phyloP scores from a whole-genome alignment of 1,140 invertebrate genomes.

The Hestina assimilis region DNA sequence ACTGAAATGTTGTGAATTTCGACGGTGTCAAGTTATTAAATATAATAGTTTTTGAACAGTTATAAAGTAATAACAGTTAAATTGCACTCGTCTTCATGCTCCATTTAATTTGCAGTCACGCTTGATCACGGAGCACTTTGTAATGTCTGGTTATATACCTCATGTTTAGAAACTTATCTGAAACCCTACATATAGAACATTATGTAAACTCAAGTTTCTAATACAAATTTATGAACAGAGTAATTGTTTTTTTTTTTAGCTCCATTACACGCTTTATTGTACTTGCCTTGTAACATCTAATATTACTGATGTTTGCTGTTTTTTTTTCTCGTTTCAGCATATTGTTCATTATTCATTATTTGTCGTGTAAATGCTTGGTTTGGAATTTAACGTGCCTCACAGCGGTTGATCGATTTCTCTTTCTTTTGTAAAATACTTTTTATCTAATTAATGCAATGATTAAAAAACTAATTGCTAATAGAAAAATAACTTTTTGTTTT shows the following conservation, averaged over 20 bases:
- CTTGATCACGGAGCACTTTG: slow-evolving; percentile 33
- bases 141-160: neutral
- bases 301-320: slow-evolving; percentile 4
- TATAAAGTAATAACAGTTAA: slow-evolving; percentile 41
- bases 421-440: slow-evolving; percentile 6
- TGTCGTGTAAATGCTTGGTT: slow-evolving; percentile 14
- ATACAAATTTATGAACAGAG: neutral
- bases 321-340: slow-evolving; percentile 13
- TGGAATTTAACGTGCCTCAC: neutral
- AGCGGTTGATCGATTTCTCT: slow-evolving; percentile 10
- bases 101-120: slow-evolving; percentile 59
- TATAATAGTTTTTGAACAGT: neutral
- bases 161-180: neutral
- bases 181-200: slow-evolving; percentile 7
- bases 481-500: neutral
- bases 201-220: neutral
- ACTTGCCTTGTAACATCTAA: slow-evolving; percentile 1
- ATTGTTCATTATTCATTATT: slow-evolving; percentile 22
- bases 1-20: too few relatives aligned
- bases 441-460: neutral
- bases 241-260: neutral
- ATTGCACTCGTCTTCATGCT: slow-evolving; percentile 43
- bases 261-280: slow-evolving; percentile 9
- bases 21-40: too few relatives aligned
- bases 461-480: neutral